phyloP scores from a whole-genome alignment of 2,888 invertebrate species.

The Xylota sylvarum region DNA sequence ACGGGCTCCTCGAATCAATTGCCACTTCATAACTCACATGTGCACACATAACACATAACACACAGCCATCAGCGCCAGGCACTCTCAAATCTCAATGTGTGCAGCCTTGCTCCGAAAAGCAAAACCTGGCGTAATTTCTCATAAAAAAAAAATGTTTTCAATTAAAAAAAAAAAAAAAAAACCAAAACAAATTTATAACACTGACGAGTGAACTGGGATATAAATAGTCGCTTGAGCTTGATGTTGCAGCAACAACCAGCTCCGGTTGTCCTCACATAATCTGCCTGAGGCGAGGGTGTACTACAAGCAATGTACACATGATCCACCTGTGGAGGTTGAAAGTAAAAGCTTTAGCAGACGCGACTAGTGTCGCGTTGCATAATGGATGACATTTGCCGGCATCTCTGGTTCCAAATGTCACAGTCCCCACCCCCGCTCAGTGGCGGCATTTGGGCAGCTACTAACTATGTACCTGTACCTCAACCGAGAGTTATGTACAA shows the following conservation, averaged over 20 bases:
- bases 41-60: conserved; percentile 9
- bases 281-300: conserved; percentile 59
- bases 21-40: conserved; percentile 51
- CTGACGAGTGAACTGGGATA: conserved; percentile 50
- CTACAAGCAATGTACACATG: conserved; percentile 28
- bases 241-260: conserved; percentile 20
- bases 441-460: neutral
- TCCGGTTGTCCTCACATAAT: conserved; percentile 22
- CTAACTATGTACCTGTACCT: neutral
- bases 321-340: conserved; percentile 71
- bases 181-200: conserved; percentile 31
- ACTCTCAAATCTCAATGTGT: conserved; percentile 25
- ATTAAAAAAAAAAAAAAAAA: conserved; percentile 37
- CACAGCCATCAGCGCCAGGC: conserved; percentile 22
- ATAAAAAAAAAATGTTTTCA: conserved; percentile 35
- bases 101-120: conserved; percentile 64
- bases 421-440: neutral
- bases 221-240: conserved; percentile 38
- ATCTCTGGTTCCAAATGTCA: conserved; percentile 57
- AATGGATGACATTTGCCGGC: conserved; percentile 63
- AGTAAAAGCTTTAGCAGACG: conserved; percentile 56
- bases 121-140: conserved; percentile 48
- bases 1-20: conserved; percentile 51
- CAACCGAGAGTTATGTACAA: neutral
- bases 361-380: conserved; percentile 64